phyloP scores from a whole-genome alignment of 2,888 invertebrate genomes.

The Aporophyla nigra region DNA sequence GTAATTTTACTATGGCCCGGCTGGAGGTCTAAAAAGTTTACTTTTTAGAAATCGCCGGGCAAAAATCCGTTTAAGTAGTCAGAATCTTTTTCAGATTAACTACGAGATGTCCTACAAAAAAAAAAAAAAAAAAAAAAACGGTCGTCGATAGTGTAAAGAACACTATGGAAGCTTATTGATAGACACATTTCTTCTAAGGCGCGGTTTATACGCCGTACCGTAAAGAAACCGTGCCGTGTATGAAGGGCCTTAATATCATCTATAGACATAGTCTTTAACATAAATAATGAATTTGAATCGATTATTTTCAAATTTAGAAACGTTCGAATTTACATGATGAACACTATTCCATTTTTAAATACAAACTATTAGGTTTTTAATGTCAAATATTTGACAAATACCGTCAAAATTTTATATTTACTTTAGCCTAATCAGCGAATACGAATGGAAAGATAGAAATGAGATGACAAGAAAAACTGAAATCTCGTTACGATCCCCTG shows the following conservation, averaged over 20 bases:
- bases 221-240: background rate
- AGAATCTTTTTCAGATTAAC: no score
- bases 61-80: no score
- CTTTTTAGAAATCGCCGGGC: no score
- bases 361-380: background rate
- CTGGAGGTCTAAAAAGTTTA: no score
- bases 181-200: background rate
- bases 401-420: constrained; percentile 3
- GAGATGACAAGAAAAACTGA: constrained; percentile 34
- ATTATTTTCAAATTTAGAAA: no score
- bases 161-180: background rate
- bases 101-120: no score
- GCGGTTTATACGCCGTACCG: background rate
- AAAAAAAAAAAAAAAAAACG: no score
- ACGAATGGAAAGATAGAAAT: constrained; percentile 32
- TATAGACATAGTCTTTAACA: background rate
- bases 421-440: constrained; percentile 25
- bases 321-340: background rate
- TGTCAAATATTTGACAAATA: constrained; percentile 22
- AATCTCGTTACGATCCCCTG: constrained; percentile 33
- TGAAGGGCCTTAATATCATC: background rate
- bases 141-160: background rate
- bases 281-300: background rate
- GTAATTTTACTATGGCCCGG: no score
- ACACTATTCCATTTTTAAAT: background rate